Evolutionary conservation across 2,113 vertebrate species (phyloP), one percentile per base, ranked within the genome.

Genomic region (Australoheros scitulus): DNA sequence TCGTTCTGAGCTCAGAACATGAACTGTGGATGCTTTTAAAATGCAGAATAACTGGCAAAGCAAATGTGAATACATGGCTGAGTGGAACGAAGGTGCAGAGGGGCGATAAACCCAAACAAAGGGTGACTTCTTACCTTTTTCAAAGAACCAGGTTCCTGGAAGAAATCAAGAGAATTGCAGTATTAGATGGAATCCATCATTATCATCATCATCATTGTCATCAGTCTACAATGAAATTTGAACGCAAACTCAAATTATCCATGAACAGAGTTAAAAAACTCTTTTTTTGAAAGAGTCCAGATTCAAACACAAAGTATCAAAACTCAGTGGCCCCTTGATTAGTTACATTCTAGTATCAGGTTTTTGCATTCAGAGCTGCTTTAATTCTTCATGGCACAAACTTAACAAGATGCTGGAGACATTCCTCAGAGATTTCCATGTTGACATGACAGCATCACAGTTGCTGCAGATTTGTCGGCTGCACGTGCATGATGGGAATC

Each of bases 101-200:
- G 43, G 13, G 13, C 11, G 14, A 47, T 15, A 47, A 47, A 47
- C 5, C 43, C 43, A 47, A 47, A 47, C 13, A 47, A 47, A 47
- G 13, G 43, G 43, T 6, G 13, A 11, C 9, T 26, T 81, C 91
- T 87, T 75, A 94, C 93, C 76, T 92, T 93, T 91, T 6, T 93
- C 29, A 58, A 29, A 94, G 87, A 94, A 94, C 82, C 91, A 94
- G 57, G 9, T 10, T 7, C 92, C 93, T 94, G 26, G 0, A 84
- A 59, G 58, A 72, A 76, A 65, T 15, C 0, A 64, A 13, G 64
- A 9, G 9, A 70, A 55, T n/a, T 0, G 26, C 38, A 26, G 13
- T 3, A 5, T 72, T 15, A 77, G 55, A 38, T 18, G 14, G 0
- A 5, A 47, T 10, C 36, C 26, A 26, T 26, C 26, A 26, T 24